phyloP scores from a whole-genome alignment of 2,113 vertebrate genomes.

The Ageneiosus marmoratus region DNA sequence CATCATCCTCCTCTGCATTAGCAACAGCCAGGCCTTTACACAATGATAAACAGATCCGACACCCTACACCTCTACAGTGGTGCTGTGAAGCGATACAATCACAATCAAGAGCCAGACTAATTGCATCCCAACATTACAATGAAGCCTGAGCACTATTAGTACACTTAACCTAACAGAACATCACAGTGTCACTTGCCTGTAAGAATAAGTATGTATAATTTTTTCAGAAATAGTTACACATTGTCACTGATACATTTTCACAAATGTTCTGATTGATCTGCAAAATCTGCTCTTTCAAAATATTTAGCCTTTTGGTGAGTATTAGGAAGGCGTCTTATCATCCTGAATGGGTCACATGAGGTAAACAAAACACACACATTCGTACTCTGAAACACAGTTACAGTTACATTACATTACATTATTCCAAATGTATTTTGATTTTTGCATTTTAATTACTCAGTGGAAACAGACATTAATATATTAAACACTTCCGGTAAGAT shows the following conservation, averaged over 20 bases:
- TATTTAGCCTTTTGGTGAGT: background rate
- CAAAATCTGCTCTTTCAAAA: background rate
- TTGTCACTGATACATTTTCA: background rate
- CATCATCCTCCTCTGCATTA: background rate
- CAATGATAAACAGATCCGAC: background rate
- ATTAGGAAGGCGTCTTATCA: background rate
- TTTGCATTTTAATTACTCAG: background rate
- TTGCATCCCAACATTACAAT: background rate
- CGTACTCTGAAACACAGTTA: background rate
- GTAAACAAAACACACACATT: background rate
- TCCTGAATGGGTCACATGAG: background rate
- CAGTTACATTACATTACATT: background rate
- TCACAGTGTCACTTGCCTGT: background rate
- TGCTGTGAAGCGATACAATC: slow-evolving; percentile 10
- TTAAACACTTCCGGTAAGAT: background rate
- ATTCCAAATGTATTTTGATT: background rate
- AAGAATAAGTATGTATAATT: background rate
- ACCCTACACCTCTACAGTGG: slow-evolving; percentile 2
- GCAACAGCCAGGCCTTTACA: background rate
- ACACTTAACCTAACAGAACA: background rate
- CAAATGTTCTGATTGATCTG: background rate
- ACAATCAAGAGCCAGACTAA: slow-evolving; percentile 19
- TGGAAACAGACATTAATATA: too few species aligned
- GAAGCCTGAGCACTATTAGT: background rate
- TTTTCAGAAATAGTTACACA: background rate